Evolutionary conservation across 2,113 vertebrate species (phyloP).

Genomic region (Muntiacus muntjak): DNA sequence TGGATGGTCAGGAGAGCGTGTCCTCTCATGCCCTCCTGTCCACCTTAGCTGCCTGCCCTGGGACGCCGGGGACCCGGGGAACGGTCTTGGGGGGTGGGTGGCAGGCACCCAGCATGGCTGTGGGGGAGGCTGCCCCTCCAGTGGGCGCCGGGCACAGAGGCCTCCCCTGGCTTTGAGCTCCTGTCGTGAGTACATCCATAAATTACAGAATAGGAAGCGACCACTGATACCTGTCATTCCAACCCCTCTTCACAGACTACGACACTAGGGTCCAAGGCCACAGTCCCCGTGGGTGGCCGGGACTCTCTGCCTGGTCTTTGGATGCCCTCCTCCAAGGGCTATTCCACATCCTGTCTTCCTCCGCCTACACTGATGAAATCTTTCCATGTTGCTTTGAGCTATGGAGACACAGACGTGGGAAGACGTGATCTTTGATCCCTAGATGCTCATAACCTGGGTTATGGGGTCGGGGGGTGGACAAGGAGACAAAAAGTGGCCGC

Average conservation of each 20-base stretch:
- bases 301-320: fast-evolving
- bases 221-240: too few relatives aligned
- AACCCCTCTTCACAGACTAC: neutral
- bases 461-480: fast-evolving
- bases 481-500: too few relatives aligned
- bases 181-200: neutral
- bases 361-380: fast-evolving
- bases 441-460: neutral
- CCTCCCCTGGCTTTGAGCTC: too few relatives aligned
- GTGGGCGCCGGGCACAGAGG: fast-evolving
- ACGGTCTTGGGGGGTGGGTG: neutral
- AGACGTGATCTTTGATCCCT: neutral
- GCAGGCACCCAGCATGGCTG: fast-evolving
- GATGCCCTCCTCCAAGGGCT: fast-evolving
- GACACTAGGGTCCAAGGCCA: neutral
- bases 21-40: conserved; percentile 55
- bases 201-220: neutral
- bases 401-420: neutral
- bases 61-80: neutral
- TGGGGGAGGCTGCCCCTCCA: too few relatives aligned
- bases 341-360: fast-evolving
- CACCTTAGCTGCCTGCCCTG: neutral
- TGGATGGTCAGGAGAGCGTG: conserved; percentile 40
- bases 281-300: fast-evolving
- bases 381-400: neutral